Conservation (phyloP, 2,888 invertebrate species). For the Hydrotaea cyrtoneurina region DNA sequence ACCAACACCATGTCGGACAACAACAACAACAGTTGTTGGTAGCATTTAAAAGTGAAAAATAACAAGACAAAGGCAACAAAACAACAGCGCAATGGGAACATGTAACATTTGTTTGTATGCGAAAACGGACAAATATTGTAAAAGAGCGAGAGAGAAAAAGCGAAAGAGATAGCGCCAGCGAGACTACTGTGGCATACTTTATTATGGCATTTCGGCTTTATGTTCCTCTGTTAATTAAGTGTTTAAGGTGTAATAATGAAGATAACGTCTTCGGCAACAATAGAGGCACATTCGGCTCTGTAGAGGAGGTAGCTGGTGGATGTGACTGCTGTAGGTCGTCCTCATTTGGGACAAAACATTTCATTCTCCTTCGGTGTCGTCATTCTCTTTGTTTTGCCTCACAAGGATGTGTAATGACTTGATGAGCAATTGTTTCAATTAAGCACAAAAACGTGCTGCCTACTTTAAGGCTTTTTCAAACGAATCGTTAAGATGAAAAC, state of each 20-base stretch:
- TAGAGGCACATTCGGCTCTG: neutral
- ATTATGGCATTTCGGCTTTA: neutral
- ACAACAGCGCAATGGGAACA: no score
- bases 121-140: no score
- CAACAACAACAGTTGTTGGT: no score
- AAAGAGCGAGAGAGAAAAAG: no score
- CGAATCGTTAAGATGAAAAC: neutral
- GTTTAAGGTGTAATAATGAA: conserved; percentile 22
- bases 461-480: conserved; percentile 6
- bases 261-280: conserved; percentile 10
- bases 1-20: no score
- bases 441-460: conserved; percentile 21
- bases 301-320: neutral
- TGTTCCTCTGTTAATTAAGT: conserved; percentile 18
- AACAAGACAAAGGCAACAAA: no score
- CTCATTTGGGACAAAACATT: neutral
- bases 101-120: no score
- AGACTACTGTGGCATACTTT: conserved; percentile 19
- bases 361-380: neutral
- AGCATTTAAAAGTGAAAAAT: no score
- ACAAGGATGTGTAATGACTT: conserved; percentile 13
- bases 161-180: neutral
- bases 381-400: neutral
- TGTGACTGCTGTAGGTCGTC: neutral
- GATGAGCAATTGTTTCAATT: conserved; percentile 24